Evolutionary conservation across 2,888 invertebrate genomes (phyloP).

Genomic region (Agonopterix alstromeriana): DNA sequence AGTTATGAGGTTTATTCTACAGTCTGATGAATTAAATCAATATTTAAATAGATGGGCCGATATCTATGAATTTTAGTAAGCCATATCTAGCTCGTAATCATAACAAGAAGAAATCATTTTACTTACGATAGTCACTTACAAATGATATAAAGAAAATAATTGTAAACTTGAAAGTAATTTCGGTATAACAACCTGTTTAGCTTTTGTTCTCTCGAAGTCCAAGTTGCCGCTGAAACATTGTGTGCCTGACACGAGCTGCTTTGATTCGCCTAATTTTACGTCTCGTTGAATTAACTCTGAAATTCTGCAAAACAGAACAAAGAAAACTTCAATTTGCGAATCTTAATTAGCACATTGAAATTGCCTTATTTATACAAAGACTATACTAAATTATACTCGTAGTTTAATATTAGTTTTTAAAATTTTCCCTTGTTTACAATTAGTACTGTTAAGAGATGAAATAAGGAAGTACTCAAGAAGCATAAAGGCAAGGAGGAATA

Average conservation of each 20-base stretch:
- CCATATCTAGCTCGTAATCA: too few species aligned
- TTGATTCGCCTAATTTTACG: constrained; percentile 57
- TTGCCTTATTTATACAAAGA: constrained; percentile 11
- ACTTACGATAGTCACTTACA: too few species aligned
- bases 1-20: not conserved
- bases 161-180: not conserved
- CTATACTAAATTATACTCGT: too few species aligned
- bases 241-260: constrained; percentile 48
- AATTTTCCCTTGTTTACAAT: too few species aligned
- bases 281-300: constrained; percentile 46
- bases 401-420: too few species aligned
- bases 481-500: constrained; percentile 26
- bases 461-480: constrained; percentile 52
- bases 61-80: too few species aligned
- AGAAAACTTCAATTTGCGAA: constrained; percentile 46
- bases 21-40: not conserved
- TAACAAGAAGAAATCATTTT: too few species aligned
- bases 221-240: constrained; percentile 28
- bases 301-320: constrained; percentile 48
- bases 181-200: not conserved
- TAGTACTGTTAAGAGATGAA: constrained; percentile 15
- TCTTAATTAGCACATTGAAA: constrained; percentile 47
- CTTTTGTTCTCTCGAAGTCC: constrained; percentile 8
- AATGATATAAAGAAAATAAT: not conserved
- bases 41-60: not conserved